Base-by-base conservation (phyloP, 2,797 vertebrate species). In the Fundulus diaphanus region DNA sequence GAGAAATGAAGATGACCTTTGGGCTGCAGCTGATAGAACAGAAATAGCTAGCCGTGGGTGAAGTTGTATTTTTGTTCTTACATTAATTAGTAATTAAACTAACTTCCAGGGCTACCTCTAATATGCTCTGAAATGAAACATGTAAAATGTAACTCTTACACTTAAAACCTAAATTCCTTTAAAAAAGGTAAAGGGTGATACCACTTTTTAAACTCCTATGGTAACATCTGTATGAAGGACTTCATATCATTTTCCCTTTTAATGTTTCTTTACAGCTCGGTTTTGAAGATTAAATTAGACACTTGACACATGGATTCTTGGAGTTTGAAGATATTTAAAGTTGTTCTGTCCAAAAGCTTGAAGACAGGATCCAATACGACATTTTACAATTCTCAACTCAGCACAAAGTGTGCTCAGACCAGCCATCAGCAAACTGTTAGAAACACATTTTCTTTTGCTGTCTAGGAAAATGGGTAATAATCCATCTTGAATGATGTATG, bases 1-100 rank as follows among this genome's bases (percentile, higher is more conserved):
- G 31, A 74, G 44, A 73, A 76, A 76, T 46, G 73, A 1, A n/a
- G 16, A 16, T 87, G 88, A 89, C 91, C 82, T 90, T 85, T 82
- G 66, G 29, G 69, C 56, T 76, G 63, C 37, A 66, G 63, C 37
- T 16, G 37, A 27, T 16, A 42, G 54, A 83, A 82, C 70, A 76
- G 33, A 57, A 78, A 61, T 24, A 82, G 72, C 74, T 80, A 74
- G 69, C 44, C 27, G 56, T 70, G 7, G 42, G 35, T 71, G 65
- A 65, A 74, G 48, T 42, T 69, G 65, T 42, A 49, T 68, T 61
- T 80, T 76, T 81, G 70, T 77, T 73, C 67, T 52, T 68, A 29
- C 52, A 68, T 27, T 76, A 74, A 27, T 9, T 57, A 29, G 33
- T 72, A 29, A 74, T n/a, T 49, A 59, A 77, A 77, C 57, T 46